phyloP scores from a whole-genome alignment of 1,140 invertebrate species.

The Holotrichia oblita region DNA sequence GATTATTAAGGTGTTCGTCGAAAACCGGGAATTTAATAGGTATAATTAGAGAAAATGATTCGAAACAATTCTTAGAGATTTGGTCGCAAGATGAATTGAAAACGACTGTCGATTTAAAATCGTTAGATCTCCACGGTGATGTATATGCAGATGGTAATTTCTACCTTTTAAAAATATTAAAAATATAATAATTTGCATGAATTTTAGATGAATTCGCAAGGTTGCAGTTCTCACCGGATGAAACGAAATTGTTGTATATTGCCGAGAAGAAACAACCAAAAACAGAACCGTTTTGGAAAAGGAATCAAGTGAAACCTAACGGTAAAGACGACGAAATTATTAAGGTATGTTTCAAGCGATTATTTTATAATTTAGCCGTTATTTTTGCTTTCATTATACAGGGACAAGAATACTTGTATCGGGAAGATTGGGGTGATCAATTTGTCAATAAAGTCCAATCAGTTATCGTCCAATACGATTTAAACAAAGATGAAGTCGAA shows the following conservation, averaged over 20 bases:
- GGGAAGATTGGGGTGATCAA: conserved; percentile 89
- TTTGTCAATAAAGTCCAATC: conserved; percentile 76
- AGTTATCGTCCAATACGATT: conserved; percentile 76
- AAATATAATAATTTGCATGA: neutral
- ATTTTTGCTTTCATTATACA: conserved; percentile 54
- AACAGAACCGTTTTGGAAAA: conserved; percentile 77
- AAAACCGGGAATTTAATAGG: conserved; percentile 68
- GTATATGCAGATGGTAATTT: conserved; percentile 74
- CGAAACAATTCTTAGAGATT: conserved; percentile 75
- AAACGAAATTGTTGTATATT: conserved; percentile 77
- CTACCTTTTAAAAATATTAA: neutral
- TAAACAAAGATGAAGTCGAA: conserved; percentile 68
- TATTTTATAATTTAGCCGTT: neutral
- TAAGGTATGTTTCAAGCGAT: neutral
- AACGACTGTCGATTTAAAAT: conserved; percentile 72
- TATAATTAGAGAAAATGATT: conserved; percentile 68
- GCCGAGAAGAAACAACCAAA: conserved; percentile 83
- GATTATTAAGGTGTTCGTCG: conserved; percentile 67
- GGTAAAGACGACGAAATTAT: conserved; percentile 57
- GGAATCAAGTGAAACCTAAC: conserved; percentile 64
- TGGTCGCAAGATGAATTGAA: conserved; percentile 69
- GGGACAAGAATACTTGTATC: conserved; percentile 80
- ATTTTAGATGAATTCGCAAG: conserved; percentile 76
- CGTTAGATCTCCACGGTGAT: conserved; percentile 76
- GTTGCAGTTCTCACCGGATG: conserved; percentile 77